Evolutionary conservation across 2,797 vertebrate species (phyloP), one percentile per base, ranked within the genome.

Genomic region (Coregonus ussuriensis): DNA sequence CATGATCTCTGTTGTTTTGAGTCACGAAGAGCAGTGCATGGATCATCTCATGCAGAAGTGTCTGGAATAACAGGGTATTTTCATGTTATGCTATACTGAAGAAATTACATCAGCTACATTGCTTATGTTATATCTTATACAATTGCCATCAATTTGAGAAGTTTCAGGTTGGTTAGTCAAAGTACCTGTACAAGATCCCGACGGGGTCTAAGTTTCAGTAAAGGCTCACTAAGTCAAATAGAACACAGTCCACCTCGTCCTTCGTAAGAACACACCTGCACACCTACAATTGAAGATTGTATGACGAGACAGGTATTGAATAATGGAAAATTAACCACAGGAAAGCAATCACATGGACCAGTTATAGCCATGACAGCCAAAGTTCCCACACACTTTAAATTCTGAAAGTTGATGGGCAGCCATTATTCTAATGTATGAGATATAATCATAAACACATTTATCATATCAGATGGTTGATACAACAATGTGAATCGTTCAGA

Each of bases 31-130:
- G 95, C 79, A 99, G 93, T 0, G 98, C 98, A 4, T 99, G 98
- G 83, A 99, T 99, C 98, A 99, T 99, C 89, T 99, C 98, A 47
- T 99, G 98, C 79, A 99, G 90, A 53, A 99, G 95, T 0, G 98
- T 99, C 98, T 99, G 94, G 73, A 88, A 69, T n/a, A 59, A 13
- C 4, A 63, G 11, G 29, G 21, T 25, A 29, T 63, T 63, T 25
- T 63, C 2, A 25, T 63, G n/a, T 6, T 7, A 21, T 59, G 6
- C 3, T 11, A 25, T 11, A 63, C n/a, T 11, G 21, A 62, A 63
- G 3, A 63, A 63, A 25, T 56, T 9, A 47, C 41, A 25, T 37
- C n/a, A 67, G 11, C 54, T 63, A 74, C 65, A 11, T 47, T 47
- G 41, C 41, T 11, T 47, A 9, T 47, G 41, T 47, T 47, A 18